phyloP scores from a whole-genome alignment of 2,888 invertebrate genomes.

The Drosophila neotestacea region DNA sequence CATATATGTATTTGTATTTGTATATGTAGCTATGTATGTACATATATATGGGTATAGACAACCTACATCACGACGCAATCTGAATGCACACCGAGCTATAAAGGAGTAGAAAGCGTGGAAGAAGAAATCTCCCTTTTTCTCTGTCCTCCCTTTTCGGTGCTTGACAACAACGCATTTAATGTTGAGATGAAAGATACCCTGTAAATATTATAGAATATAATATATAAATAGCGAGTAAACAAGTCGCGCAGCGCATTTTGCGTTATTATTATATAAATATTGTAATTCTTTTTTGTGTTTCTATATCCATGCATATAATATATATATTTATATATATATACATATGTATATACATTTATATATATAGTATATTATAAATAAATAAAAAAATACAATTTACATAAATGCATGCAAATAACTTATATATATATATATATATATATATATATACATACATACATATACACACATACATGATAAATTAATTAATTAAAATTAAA shows the following conservation, averaged over 20 bases:
- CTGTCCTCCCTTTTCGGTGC: background rate
- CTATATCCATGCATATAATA: slow-evolving; percentile 17
- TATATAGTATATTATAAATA: slow-evolving; percentile 12
- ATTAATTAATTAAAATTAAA: slow-evolving; percentile 22
- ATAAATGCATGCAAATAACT: slow-evolving; percentile 23
- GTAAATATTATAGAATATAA: slow-evolving; percentile 44
- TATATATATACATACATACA: slow-evolving; percentile 19
- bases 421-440: slow-evolving; percentile 30
- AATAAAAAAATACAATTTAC: slow-evolving; percentile 3
- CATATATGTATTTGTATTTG: slow-evolving; percentile 10
- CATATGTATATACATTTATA: slow-evolving; percentile 7
- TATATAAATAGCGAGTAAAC: background rate
- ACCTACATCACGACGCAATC: slow-evolving; percentile 3
- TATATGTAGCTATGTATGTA: slow-evolving; percentile 12
- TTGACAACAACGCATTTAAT: slow-evolving; percentile 27
- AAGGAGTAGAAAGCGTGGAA: background rate
- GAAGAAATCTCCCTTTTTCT: slow-evolving; percentile 6
- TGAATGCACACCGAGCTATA: slow-evolving; percentile 4
- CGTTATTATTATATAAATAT: slow-evolving; percentile 69
- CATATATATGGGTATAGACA: background rate
- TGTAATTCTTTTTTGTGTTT: slow-evolving; percentile 68
- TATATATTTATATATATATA: slow-evolving; percentile 10
- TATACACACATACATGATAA: slow-evolving; percentile 10
- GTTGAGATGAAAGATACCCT: slow-evolving; percentile 26
- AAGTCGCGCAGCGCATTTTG: slow-evolving; percentile 29